These are phyloP conservation scores for Albula glossodonta DNA, from an alignment of 2,113 vertebrate genomes.

Conservation along the genomic window DNA sequence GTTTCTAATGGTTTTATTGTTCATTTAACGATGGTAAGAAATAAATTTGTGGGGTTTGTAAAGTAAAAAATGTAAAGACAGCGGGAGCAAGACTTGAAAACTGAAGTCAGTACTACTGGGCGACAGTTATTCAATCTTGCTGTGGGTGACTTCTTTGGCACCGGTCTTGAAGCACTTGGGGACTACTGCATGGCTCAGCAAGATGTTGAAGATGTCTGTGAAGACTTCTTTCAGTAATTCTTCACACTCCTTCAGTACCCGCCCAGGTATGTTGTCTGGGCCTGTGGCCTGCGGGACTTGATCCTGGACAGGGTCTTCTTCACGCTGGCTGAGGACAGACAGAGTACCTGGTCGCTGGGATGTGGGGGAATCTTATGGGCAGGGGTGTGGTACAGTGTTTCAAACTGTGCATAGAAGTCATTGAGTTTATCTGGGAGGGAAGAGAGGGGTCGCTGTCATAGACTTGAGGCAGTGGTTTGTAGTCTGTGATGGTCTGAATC, in stretches of 20 bases:
- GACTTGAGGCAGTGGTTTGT: not conserved
- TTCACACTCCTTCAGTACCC: not conserved
- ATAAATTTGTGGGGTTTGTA: too few species aligned
- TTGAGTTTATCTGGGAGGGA: not conserved
- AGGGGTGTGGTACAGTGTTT: not conserved
- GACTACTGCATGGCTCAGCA: not conserved
- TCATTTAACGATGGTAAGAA: too few species aligned
- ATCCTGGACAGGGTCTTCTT: not conserved
- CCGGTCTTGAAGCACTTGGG: not conserved
- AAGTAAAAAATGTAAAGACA: too few species aligned
- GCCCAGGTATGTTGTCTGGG: not conserved
- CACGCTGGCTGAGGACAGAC: not conserved
- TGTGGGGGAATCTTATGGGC: not conserved
- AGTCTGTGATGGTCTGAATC: slow-evolving; percentile 4
- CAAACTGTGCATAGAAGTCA: slow-evolving; percentile 2
- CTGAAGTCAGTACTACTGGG: not conserved
- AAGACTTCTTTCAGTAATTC: not conserved
- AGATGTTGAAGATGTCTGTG: slow-evolving; percentile 14
- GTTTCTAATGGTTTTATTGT: too few species aligned
- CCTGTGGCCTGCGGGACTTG: slow-evolving; percentile 3
- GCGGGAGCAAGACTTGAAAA: too few species aligned
- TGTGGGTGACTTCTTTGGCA: not conserved
- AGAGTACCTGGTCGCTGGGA: not conserved
- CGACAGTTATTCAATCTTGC: not conserved
- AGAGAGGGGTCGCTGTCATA: not conserved